Conservation (phyloP, 2,797 vertebrate genomes). For the Spea hammondii region DNA sequence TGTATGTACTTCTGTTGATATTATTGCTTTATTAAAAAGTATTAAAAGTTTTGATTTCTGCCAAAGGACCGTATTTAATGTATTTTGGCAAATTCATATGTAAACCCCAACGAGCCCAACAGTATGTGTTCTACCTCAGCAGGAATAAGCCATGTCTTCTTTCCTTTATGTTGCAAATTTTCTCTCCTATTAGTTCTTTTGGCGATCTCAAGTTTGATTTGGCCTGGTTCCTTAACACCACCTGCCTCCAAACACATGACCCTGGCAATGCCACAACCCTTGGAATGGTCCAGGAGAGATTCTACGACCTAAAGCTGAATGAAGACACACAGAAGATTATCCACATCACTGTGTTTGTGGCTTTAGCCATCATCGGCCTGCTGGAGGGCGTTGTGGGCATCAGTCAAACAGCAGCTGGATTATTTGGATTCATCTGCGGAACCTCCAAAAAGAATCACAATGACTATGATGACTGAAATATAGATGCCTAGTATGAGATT, state of each 20-base stretch:
- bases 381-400: slow-evolving; percentile 35
- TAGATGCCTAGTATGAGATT: not conserved
- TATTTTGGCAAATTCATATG: too few relatives aligned
- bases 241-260: not conserved
- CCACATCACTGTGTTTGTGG: slow-evolving; percentile 47
- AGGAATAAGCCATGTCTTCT: too few relatives aligned
- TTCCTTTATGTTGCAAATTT: not conserved
- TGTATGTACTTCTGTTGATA: too few relatives aligned
- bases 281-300: not conserved
- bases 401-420: slow-evolving; percentile 47
- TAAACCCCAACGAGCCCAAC: too few relatives aligned
- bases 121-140: too few relatives aligned
- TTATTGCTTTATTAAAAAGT: too few relatives aligned
- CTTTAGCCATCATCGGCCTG: slow-evolving; percentile 39
- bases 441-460: slow-evolving; percentile 36
- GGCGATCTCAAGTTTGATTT: slow-evolving; percentile 43
- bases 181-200: slow-evolving; percentile 27
- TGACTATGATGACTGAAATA: not conserved
- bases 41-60: too few relatives aligned
- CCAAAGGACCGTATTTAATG: too few relatives aligned
- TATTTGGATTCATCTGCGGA: slow-evolving; percentile 49
- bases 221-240: slow-evolving; percentile 41
- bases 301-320: slow-evolving; percentile 17
- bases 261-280: not conserved
- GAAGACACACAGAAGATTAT: slow-evolving; percentile 42